Evolutionary conservation across 2,113 vertebrate species (phyloP).

Genomic region (Crotalus horridus): DNA sequence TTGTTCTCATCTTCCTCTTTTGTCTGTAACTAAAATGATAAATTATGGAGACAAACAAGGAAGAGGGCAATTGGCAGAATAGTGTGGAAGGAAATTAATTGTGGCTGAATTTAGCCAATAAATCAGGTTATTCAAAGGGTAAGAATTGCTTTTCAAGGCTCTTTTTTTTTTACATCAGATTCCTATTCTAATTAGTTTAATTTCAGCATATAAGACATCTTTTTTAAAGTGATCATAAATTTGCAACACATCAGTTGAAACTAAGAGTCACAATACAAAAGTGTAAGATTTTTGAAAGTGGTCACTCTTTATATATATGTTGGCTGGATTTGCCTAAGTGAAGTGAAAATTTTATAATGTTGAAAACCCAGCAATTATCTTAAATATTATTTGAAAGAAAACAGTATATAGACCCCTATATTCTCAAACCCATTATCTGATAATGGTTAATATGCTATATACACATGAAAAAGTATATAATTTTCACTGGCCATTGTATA

Average conservation of each 20-base stretch:
- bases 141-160: not conserved
- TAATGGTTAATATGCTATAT: not conserved
- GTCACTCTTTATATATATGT: not conserved
- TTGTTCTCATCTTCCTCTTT: not conserved
- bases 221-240: not conserved
- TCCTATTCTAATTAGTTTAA: not conserved
- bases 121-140: not conserved
- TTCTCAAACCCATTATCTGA: not conserved
- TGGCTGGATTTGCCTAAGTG: not conserved
- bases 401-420: not conserved
- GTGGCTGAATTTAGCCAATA: not conserved
- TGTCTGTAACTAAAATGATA: not conserved
- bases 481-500: not conserved
- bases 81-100: not conserved
- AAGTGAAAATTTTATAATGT: not conserved
- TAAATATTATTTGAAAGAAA: not conserved
- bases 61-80: not conserved
- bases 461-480: not conserved
- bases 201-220: not conserved
- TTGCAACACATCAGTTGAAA: not conserved
- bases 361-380: not conserved
- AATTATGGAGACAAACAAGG: not conserved
- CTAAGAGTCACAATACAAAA: not conserved
- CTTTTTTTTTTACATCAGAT: not conserved
- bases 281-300: not conserved